A percentile compares a stretch with the other conserved stretches of the same genome.
Conservation (phyloP, 1,140 invertebrate genomes). For the Lutraria rhynchaena region DNA sequence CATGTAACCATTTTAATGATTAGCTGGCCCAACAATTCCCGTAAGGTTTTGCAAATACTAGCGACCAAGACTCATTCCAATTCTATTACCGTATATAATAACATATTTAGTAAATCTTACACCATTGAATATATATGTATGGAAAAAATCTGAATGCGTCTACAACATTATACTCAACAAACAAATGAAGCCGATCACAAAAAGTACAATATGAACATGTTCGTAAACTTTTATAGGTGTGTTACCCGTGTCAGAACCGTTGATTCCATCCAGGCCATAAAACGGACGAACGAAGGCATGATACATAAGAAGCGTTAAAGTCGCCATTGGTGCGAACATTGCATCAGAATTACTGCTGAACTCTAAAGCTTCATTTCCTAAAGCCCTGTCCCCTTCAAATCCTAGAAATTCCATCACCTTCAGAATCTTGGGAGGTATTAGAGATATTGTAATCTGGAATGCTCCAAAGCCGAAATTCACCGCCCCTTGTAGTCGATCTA, state of each 20-base stretch:
- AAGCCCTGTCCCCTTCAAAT: conserved; percentile 87
- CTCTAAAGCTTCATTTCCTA: conserved; percentile 86
- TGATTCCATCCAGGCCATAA: conserved; percentile 87
- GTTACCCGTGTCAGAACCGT: conserved; percentile 84
- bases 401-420: conserved; percentile 88
- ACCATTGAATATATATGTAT: neutral
- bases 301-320: conserved; percentile 88
- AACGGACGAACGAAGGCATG: conserved; percentile 89
- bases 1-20: no score
- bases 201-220: no score
- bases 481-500: conserved; percentile 86
- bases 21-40: no score
- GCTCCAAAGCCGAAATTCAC: conserved; percentile 90
- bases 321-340: conserved; percentile 89
- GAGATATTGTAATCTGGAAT: conserved; percentile 88
- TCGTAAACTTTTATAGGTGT: no score
- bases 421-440: conserved; percentile 87
- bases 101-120: neutral
- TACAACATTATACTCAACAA: neutral
- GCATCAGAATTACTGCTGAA: conserved; percentile 87
- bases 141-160: neutral
- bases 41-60: no score
- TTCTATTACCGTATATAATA: no score
- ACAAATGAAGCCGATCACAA: no score
- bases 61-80: no score